Percentiles rank a stretch among this genome's conserved stretches.
Conservation (phyloP, 1,140 invertebrate genomes). For the Calephelis nemesis region DNA sequence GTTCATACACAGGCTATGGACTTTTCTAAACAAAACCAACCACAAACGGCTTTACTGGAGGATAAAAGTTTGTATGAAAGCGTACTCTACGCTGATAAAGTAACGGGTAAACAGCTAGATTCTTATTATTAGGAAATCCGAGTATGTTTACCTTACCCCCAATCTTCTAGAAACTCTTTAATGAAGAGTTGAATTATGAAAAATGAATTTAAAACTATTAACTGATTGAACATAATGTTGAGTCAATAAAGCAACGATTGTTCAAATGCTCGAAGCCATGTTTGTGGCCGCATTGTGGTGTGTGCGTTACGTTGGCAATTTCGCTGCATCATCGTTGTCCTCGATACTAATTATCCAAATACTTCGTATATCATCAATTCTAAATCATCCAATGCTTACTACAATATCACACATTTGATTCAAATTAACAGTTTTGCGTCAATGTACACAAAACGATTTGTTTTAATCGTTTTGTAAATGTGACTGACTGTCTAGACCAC, state of each 20-base stretch:
- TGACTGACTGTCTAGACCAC: constrained; percentile 38
- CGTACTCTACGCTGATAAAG: too few species aligned
- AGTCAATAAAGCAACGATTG: constrained; percentile 53
- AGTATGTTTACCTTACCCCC: too few species aligned
- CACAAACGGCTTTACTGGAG: too few species aligned
- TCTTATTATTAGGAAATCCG: too few species aligned
- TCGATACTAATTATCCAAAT: constrained; percentile 45
- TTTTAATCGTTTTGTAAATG: constrained; percentile 8
- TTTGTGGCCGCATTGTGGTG: constrained; percentile 55
- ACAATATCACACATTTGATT: neutral
- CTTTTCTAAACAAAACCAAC: too few species aligned
- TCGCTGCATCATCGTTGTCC: constrained; percentile 44
- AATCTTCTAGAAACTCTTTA: neutral
- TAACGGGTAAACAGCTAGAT: too few species aligned
- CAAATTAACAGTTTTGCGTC: constrained; percentile 3
- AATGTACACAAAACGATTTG: constrained; percentile 17
- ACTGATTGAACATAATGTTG: constrained; percentile 4
- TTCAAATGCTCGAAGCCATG: constrained; percentile 52
- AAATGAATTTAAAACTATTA: neutral
- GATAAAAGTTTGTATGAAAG: too few species aligned
- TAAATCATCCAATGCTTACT: constrained; percentile 32
- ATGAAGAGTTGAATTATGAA: too few species aligned
- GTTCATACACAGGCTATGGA: too few species aligned
- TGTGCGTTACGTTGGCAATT: constrained; percentile 59
- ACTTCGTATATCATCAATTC: constrained; percentile 32